Conservation (phyloP, 2,113 vertebrate genomes). For the Sphyrna mokarran region DNA sequence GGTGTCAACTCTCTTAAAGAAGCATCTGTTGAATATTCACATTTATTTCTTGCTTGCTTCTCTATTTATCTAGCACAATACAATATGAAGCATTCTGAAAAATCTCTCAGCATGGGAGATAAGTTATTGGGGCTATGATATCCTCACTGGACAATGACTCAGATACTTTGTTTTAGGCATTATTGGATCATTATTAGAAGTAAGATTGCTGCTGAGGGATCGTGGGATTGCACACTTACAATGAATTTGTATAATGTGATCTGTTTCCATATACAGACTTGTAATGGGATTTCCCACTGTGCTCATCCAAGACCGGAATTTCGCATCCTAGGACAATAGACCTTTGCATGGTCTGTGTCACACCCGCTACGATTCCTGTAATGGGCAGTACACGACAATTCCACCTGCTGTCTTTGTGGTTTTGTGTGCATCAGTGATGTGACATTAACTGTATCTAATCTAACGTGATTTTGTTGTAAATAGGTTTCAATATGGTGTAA, state of each 20-base stretch:
- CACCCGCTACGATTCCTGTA: too few species aligned
- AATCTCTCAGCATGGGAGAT: background rate
- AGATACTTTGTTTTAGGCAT: background rate
- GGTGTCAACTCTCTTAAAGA: background rate
- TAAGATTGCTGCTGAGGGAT: background rate
- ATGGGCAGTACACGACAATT: too few species aligned
- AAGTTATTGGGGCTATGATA: background rate
- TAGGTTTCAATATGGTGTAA: background rate
- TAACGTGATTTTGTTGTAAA: background rate
- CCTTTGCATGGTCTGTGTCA: too few species aligned
- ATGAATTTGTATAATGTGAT: background rate
- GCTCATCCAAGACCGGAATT: too few species aligned
- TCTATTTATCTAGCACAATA: background rate
- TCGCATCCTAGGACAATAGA: too few species aligned
- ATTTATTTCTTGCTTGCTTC: background rate
- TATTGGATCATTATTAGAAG: background rate
- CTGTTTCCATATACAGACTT: background rate
- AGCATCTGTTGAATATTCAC: background rate
- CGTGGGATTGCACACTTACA: background rate
- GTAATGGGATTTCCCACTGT: too few species aligned
- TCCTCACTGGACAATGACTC: background rate
- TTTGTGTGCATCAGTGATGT: background rate
- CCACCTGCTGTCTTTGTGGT: background rate
- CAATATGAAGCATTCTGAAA: background rate
- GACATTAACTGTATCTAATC: background rate